Evolutionary conservation across 1,140 invertebrate genomes (phyloP), one percentile per base, ranked within the genome.

Genomic region (Steinernema khuongi): DNA sequence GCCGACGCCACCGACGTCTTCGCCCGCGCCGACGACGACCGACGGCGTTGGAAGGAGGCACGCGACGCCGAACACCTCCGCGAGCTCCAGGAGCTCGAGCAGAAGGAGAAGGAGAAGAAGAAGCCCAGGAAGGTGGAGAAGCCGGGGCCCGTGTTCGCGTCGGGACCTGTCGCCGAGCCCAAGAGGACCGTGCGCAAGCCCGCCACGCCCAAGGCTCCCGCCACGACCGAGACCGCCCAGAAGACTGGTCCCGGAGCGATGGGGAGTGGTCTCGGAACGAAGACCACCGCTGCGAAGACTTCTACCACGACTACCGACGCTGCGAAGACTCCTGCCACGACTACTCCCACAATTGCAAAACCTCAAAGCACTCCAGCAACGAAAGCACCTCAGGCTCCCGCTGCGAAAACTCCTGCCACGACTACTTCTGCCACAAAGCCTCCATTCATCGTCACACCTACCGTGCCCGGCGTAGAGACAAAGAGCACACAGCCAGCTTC

Each of bases 131-230:
- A 50, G 31, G 19, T 71, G 60, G 7, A 17, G 7, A 14, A 71
- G 43, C 31, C 29, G 7, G 26, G 17, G 7, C 50, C 31, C 4
- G 19, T 4, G 2, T 69, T 69, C 28, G 50, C 32, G 17, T 60
- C 29, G 67, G 41, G 71, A 72, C 31, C 50, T 30, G 31, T 31
- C 22, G 19, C 43, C 68, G 74, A 78, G 17, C 76, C 76, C 14
- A 78, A 78, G 33, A 76, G 76, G 50, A 78, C 76, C 0, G 68
- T 78, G 19, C 26, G 76, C 19, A 76, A 68, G 67, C 1, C 41
- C 30, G 43, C 32, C n/a, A 50, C n/a, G 1, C 60, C 60, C 1
- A 74, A 73, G n/a, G 31, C 41, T 19, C 71, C 68, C 30, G 31
- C 1, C 14, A n/a, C 4, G 70, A 73, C 32, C 11, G 67, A 19